Evolutionary conservation across 2,888 invertebrate genomes (phyloP), one percentile per base, ranked within the genome.

Genomic region (Anthophora plumipes): DNA sequence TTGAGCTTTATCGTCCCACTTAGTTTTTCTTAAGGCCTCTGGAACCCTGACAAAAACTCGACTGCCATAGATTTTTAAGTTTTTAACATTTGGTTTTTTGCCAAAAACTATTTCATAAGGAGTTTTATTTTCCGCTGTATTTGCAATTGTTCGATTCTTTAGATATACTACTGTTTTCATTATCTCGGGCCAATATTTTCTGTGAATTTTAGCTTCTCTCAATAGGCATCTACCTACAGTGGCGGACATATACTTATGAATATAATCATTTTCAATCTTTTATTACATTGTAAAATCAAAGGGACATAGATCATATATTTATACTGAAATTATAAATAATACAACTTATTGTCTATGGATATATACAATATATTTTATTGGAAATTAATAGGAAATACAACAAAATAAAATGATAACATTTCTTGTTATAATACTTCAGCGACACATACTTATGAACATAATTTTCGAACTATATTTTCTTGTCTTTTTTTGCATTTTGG

Each of bases 21-120:
- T 75, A 9, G 20, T 14, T 12, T 43, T 43, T 46, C 68, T 41
- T 37, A 54, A 68, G 14, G 22, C 22, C 55, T 75, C 75, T 20
- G 68, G 75, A 1, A 54, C n/a, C 63, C 75, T 59, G 14, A 67
- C 54, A 60, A 74, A 74, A 9, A 68, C 68, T 68, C 14, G 17
- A 68, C 75, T 75, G 1, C 77, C 77, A 59, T 77, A 71, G 3
- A 66, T 52, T n/a, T 55, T 59, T 37, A 77, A 63, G 60, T 77
- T 12, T 60, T 43, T 37, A 11, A 70, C 59, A 54, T 60, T 60
- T 11, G 77, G 70, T 31, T 46, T 70, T 52, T 46, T 61, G 0
- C 46, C 46, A 25, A 61, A 61, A 17, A 61, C 46, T 52, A 64
- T 52, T 39, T 64, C 64, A 6, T 52, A 52, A 0, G 39, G 64